Evolutionary conservation across 2,113 vertebrate genomes (phyloP).

Genomic region (Ciconia boyciana): DNA sequence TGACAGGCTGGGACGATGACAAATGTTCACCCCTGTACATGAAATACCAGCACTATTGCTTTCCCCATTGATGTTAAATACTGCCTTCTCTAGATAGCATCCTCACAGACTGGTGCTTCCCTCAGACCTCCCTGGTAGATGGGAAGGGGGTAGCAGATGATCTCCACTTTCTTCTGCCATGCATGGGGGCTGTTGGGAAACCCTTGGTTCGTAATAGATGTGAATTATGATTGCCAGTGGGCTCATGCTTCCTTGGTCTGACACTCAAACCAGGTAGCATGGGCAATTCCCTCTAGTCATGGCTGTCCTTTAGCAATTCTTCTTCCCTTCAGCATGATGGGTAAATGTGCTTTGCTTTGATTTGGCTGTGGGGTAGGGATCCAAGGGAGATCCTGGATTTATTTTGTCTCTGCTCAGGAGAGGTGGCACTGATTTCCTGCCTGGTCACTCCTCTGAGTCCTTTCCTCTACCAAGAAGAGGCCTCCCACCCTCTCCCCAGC

Average conservation of each 20-base stretch:
- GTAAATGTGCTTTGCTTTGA: not conserved
- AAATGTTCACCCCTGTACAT: fast-evolving
- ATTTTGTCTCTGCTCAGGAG: not conserved
- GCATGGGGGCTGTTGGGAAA: not conserved
- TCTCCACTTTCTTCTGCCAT: not conserved
- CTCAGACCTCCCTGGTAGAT: not conserved
- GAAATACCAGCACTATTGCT: not conserved
- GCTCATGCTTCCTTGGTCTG: not conserved
- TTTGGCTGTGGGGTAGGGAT: not conserved
- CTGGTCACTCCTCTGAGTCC: not conserved
- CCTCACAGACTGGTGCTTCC: not conserved
- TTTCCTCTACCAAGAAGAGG: not conserved
- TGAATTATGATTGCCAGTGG: not conserved
- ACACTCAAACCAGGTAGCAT: not conserved
- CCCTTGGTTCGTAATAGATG: not conserved
- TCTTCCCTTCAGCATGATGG: not conserved
- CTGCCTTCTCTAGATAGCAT: not conserved
- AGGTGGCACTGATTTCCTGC: not conserved
- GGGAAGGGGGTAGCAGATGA: not conserved
- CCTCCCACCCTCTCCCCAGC: not conserved
- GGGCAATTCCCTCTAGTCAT: not conserved
- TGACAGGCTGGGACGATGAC: not conserved
- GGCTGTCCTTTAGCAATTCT: not conserved
- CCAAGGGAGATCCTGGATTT: not conserved
- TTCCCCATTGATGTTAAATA: not conserved